phyloP scores from a whole-genome alignment of 2,797 vertebrate genomes.

The Betta splendens region DNA sequence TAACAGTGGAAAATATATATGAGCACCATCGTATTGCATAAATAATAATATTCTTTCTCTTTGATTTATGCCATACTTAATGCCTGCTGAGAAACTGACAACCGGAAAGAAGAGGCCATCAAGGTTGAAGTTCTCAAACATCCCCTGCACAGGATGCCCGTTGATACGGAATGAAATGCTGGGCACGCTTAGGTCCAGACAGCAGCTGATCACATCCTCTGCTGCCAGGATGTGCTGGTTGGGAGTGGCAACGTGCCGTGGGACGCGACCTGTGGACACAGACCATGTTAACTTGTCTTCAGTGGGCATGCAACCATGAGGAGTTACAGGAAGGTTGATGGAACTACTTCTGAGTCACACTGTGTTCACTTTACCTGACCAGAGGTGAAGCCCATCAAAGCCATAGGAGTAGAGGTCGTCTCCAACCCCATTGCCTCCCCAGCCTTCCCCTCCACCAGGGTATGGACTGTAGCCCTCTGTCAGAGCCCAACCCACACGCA shows the following conservation, averaged over 20 bases:
- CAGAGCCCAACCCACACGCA: constrained; percentile 93
- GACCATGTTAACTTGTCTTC: not conserved
- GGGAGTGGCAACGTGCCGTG: constrained; percentile 83
- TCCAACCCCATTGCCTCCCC: constrained; percentile 91
- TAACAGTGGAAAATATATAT: not conserved
- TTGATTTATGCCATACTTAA: constrained; percentile 77
- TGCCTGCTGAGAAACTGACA: constrained; percentile 91
- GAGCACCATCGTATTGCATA: not conserved
- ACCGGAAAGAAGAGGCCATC: constrained; percentile 92
- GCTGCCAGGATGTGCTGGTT: constrained; percentile 84
- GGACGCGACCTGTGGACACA: constrained; percentile 84
- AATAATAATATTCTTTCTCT: not conserved
- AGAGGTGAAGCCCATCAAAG: constrained; percentile 91
- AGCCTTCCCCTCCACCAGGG: constrained; percentile 92
- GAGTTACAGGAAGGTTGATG: too few relatives aligned
- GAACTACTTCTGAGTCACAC: not conserved
- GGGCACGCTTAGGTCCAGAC: constrained; percentile 91
- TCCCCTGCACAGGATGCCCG: constrained; percentile 91
- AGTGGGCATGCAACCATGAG: not conserved
- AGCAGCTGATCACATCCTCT: constrained; percentile 93
- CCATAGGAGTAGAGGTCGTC: constrained; percentile 93
- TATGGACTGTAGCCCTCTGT: constrained; percentile 93
- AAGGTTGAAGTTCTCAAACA: constrained; percentile 95
- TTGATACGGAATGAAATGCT: constrained; percentile 95
- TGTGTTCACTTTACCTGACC: constrained; percentile 85